Percentiles rank a stretch among this genome's conserved stretches.
phyloP scores from a whole-genome alignment of 2,113 vertebrate species.

The Rhombomys opimus region DNA sequence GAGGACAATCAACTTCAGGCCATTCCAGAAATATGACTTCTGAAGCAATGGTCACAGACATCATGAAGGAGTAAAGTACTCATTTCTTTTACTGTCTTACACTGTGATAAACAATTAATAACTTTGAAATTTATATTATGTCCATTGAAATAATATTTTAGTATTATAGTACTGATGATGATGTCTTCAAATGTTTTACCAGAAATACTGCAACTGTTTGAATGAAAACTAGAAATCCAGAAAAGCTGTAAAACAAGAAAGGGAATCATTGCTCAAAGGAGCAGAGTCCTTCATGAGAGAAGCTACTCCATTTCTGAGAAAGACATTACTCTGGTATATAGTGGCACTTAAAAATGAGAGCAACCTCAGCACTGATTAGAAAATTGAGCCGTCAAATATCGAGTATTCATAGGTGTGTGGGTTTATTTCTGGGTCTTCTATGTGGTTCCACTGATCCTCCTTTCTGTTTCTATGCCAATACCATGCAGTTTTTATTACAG shows the following conservation, averaged over 20 bases:
- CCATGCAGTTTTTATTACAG: too few species aligned
- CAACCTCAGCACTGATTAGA: neutral
- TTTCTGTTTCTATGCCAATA: too few species aligned
- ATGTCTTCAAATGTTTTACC: neutral
- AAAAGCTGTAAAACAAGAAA: neutral
- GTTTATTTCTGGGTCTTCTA: too few species aligned
- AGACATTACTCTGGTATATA: neutral
- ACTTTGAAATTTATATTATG: neutral
- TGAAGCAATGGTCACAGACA: neutral
- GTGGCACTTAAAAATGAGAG: neutral
- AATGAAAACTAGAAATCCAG: neutral
- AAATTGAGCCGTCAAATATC: neutral
- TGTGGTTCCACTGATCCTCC: too few species aligned
- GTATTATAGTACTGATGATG: neutral
- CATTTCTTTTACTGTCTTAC: neutral
- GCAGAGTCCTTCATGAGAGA: neutral
- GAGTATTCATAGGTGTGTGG: too few species aligned
- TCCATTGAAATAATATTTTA: neutral
- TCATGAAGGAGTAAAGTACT: neutral
- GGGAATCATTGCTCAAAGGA: neutral
- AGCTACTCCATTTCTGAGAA: neutral
- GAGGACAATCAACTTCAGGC: neutral
- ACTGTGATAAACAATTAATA: neutral
- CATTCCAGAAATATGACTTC: neutral
- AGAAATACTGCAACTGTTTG: neutral